Evolutionary conservation across 2,113 vertebrate species (phyloP), one percentile per base, ranked within the genome.

Genomic region (Cervus canadensis): DNA sequence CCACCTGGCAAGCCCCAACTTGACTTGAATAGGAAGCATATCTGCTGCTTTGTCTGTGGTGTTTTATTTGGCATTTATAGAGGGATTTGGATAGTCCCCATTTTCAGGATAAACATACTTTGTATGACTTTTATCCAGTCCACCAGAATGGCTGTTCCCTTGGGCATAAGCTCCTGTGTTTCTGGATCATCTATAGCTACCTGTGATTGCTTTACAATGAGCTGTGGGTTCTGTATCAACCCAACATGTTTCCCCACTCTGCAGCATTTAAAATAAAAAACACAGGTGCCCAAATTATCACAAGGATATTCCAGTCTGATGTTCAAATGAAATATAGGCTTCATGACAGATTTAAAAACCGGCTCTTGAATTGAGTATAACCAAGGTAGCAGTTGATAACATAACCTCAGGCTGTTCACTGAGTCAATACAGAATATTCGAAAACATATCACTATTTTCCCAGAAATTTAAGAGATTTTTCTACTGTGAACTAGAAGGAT

Each of bases 391-490:
- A 85, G 85, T 4, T 97, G 96, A 96, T 90, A 95, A 90, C 64
- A 74, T 52, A 93, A 76, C 59, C 36, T 85, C 2, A 48, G 64
- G 64, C 62, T 97, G 40, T 96, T 93, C 84, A 95, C 48, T 96
- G 48, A 71, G 96, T 97, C 94, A 97, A 95, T 83, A 97, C 23
- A 92, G 87, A 52, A 83, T 94, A 94, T 97, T 96, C 92, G 94
- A 94, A 91, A 97, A 90, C 87, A 97, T 50, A 84, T 88, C 81
- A 30, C 52, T 98, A 97, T 97, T 97, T 97, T 92, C 93, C 36
- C 54, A 97, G 94, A 94, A 81, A 97, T 96, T 97, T 96, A 94
- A 95, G 81, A 97, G 92, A 94, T 97, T 98, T 97, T 97, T 94
- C 92, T 97, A 85, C 64, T 88, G 74, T 97, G 76, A 76, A 92